Conservation (phyloP, 2,888 invertebrate species). For the Agrilus mali region DNA sequence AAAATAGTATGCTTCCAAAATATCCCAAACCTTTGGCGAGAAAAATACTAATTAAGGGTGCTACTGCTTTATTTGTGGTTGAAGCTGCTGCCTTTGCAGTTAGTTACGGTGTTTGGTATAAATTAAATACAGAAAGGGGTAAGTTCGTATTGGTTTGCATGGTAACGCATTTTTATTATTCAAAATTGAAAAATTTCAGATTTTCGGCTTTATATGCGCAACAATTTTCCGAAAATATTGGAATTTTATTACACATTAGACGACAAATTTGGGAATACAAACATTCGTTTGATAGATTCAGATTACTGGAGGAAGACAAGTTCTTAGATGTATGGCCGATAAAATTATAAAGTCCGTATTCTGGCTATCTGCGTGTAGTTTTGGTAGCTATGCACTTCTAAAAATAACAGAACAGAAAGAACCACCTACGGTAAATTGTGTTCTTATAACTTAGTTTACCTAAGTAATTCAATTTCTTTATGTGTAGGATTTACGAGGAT, state of each 20-base stretch:
- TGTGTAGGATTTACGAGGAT: conserved; percentile 30
- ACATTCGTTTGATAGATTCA: conserved; percentile 40
- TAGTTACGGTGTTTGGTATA: conserved; percentile 52
- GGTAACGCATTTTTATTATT: conserved; percentile 4
- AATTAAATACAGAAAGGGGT: conserved; percentile 61
- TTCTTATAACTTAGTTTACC: no score
- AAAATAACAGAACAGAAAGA: conserved; percentile 41
- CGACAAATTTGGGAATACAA: conserved; percentile 44
- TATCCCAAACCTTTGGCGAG: conserved; percentile 42
- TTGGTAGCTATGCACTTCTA: conserved; percentile 48
- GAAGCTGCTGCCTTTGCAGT: conserved; percentile 48
- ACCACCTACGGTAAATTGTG: conserved; percentile 13
- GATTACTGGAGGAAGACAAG: conserved; percentile 38
- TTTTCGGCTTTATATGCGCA: conserved; percentile 53
- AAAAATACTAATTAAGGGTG: conserved; percentile 40
- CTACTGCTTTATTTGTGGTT: conserved; percentile 42
- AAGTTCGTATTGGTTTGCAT: conserved; percentile 20
- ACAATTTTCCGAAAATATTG: conserved; percentile 51
- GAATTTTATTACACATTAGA: conserved; percentile 59
- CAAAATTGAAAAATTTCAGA: conserved; percentile 39
- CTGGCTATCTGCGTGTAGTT: conserved; percentile 47
- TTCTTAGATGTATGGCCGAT: conserved; percentile 27
- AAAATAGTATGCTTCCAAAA: conserved; percentile 47
- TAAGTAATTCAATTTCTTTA: conserved; percentile 14
- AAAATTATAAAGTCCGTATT: conserved; percentile 34